Evolutionary conservation across 2,888 invertebrate genomes (phyloP).

Genomic region (Galerucella nymphaeae): DNA sequence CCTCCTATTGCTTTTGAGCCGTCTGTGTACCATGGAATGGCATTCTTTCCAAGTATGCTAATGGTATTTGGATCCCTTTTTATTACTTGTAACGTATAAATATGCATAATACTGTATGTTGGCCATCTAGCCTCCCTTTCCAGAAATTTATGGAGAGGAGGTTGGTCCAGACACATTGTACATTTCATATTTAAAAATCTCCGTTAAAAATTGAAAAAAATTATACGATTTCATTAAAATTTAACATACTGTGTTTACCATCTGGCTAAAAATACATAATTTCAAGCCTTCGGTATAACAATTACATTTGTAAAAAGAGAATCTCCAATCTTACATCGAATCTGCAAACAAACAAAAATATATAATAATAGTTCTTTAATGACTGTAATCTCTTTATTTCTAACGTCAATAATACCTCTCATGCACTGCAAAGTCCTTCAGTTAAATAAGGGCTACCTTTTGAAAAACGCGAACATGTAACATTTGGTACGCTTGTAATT

Average conservation of each 20-base stretch:
- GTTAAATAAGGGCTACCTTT: slow-evolving; percentile 32
- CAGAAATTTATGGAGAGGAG: too few species aligned
- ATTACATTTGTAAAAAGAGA: background rate
- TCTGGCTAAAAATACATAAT: background rate
- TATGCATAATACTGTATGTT: too few species aligned
- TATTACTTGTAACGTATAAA: too few species aligned
- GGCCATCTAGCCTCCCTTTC: too few species aligned
- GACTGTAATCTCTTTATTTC: slow-evolving; percentile 34
- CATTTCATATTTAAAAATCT: too few species aligned
- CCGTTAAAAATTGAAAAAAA: too few species aligned
- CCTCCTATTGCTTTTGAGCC: too few species aligned
- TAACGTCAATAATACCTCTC: slow-evolving; percentile 32
- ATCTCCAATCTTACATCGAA: background rate
- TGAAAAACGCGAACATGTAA: slow-evolving; percentile 35
- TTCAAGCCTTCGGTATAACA: background rate
- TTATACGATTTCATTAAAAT: background rate
- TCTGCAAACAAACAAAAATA: slow-evolving; percentile 18
- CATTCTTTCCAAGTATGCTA: too few species aligned
- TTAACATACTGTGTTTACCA: background rate
- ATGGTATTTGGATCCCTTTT: too few species aligned
- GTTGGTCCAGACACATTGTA: too few species aligned
- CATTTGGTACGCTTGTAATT: slow-evolving; percentile 39
- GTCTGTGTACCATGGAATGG: too few species aligned
- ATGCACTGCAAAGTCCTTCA: slow-evolving; percentile 13
- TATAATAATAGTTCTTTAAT: slow-evolving; percentile 26